A percentile compares a stretch with the other conserved stretches of the same genome.
Evolutionary conservation across 2,888 invertebrate species (phyloP).

Genomic region (Zaprionus lineosus): DNA sequence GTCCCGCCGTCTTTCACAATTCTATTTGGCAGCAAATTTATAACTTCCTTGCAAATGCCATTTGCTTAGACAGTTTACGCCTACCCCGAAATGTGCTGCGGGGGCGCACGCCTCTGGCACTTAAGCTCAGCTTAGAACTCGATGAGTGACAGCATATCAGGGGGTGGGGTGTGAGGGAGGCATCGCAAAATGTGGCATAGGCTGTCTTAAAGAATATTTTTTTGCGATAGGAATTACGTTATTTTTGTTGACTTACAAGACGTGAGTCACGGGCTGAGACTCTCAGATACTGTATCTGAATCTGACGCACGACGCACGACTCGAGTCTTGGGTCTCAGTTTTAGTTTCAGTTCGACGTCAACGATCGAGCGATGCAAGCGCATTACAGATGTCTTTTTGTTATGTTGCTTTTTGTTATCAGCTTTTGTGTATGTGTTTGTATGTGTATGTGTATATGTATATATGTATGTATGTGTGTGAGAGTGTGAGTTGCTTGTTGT

Average conservation of each 20-base stretch:
- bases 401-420: slow-evolving; percentile 47
- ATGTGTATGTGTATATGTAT: too few relatives aligned
- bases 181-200: too few relatives aligned
- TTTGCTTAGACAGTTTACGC: slow-evolving; percentile 77
- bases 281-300: slow-evolving; percentile 13
- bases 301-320: too few relatives aligned
- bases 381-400: slow-evolving; percentile 5
- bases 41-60: slow-evolving; percentile 77
- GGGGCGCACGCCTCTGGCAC: slow-evolving; percentile 45
- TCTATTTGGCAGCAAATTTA: slow-evolving; percentile 75
- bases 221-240: slow-evolving; percentile 34
- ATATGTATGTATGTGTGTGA: too few relatives aligned
- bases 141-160: slow-evolving; percentile 46
- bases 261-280: slow-evolving; percentile 39
- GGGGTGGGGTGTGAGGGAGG: background rate
- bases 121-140: slow-evolving; percentile 67
- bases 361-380: background rate
- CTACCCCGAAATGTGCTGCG: slow-evolving; percentile 57
- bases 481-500: too few relatives aligned
- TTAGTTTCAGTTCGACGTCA: slow-evolving; percentile 6
- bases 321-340: background rate
- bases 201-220: slow-evolving; percentile 35
- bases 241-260: slow-evolving; percentile 18
- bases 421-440: slow-evolving; percentile 42
- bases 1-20: slow-evolving; percentile 43